Evolutionary conservation across 1,140 invertebrate species (phyloP), one percentile per base, ranked within the genome.

Genomic region (Nephila pilipes): DNA sequence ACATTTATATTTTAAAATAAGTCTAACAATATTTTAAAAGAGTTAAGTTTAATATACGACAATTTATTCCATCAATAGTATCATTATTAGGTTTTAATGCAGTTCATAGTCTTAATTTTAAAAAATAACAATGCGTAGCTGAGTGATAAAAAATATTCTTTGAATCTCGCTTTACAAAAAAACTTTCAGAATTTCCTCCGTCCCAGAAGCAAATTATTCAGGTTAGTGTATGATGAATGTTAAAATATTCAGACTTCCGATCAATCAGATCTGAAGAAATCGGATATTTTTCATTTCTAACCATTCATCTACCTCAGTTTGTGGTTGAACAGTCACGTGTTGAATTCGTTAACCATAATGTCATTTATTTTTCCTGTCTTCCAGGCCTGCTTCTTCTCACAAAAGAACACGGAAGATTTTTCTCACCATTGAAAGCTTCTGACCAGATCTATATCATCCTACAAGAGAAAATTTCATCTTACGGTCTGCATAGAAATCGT

Each of bases 221-320:
- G 65, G 8, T 75, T 18, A 29, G n/a, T 32, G 6, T 75, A 25
- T 75, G 65, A 75, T 75, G 65, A 25, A 75, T 75, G 65, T 6
- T 0, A 29, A 32, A 75, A n/a, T 75, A 0, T 2, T 32, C 18
- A 32, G 25, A 32, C n/a, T n/a, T 25, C 8, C 1, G n/a, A 75
- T 32, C 29, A 16, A 75, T 32, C 65, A 32, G n/a, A 75, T 1
- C 65, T n/a, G 29, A 75, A 75, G 65, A 75, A 75, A 75, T 29
- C 20, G 65, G 65, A 1, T 10, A 75, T 25, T n/a, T n/a, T 75
- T 75, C 65, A 75, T 75, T 6, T 32, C n/a, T 14, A 25, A 75
- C 65, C 65, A 75, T 75, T 75, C 65, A 75, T 75, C 65, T 75
- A 75, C 12, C 29, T n/a, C 65, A 75, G 29, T n/a, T 75, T 75